phyloP scores from a whole-genome alignment of 1,140 invertebrate genomes.

The Theocolax elegans region DNA sequence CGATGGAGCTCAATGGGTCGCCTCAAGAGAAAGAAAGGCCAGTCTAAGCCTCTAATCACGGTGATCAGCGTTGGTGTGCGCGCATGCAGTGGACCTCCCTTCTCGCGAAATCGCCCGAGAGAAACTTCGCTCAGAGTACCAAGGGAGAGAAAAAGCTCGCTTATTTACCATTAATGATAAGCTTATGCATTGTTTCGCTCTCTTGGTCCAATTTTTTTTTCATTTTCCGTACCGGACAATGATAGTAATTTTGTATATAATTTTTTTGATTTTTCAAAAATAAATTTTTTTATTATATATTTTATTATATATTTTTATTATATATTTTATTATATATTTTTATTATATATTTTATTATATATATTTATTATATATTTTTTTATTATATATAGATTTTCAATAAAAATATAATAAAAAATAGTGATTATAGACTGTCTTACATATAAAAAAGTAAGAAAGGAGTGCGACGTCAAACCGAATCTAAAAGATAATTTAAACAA shows the following conservation, averaged over 20 bases:
- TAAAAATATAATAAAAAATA: too few species aligned
- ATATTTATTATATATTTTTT: too few species aligned
- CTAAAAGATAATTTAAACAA: too few species aligned
- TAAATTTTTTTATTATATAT: neutral
- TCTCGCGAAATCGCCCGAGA: slow-evolving; percentile 9
- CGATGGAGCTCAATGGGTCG: neutral
- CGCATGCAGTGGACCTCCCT: neutral
- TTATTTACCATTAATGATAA: slow-evolving; percentile 35
- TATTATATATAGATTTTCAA: too few species aligned
- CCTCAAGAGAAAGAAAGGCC: neutral
- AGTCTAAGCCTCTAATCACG: slow-evolving; percentile 8
- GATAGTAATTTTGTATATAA: neutral
- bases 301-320: too few species aligned
- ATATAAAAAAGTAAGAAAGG: too few species aligned
- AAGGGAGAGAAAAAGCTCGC: slow-evolving; percentile 2
- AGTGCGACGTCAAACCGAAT: too few species aligned
- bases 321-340: too few species aligned
- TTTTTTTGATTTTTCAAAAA: neutral
- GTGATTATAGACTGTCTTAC: too few species aligned
- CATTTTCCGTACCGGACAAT: neutral
- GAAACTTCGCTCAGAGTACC: neutral
- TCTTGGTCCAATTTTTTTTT: neutral
- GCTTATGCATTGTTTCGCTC: neutral
- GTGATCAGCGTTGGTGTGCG: slow-evolving; percentile 17
- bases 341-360: too few species aligned